Evolutionary conservation across 2,888 invertebrate genomes (phyloP).

Genomic region (Cynaeus angustus): DNA sequence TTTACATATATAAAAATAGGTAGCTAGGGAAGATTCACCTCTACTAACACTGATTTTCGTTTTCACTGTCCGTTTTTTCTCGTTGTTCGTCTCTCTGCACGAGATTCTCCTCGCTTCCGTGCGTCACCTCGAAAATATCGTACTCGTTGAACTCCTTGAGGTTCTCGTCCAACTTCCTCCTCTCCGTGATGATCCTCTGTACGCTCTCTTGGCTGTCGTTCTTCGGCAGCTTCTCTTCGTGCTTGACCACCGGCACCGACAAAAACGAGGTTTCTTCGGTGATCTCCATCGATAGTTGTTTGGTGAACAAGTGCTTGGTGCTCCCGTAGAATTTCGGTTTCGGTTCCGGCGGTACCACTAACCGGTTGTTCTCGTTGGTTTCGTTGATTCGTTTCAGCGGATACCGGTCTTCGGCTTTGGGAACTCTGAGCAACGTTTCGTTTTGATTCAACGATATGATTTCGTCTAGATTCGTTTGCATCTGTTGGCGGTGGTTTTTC

Average conservation of each 20-base stretch:
- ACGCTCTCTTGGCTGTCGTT: conserved; percentile 73
- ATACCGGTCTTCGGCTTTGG: conserved; percentile 60
- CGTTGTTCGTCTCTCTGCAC: conserved; percentile 54
- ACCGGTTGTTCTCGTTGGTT: conserved; percentile 59
- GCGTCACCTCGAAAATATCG: conserved; percentile 68
- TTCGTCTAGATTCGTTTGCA: conserved; percentile 64
- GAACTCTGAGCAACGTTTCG: conserved; percentile 55
- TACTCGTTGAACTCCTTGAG: conserved; percentile 66
- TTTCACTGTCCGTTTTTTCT: conserved; percentile 49
- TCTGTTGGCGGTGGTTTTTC: conserved; percentile 61
- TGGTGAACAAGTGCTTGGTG: conserved; percentile 75
- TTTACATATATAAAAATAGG: conserved; percentile 59
- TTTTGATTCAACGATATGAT: conserved; percentile 61
- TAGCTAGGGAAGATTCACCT: conserved; percentile 45
- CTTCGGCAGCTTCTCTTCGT: conserved; percentile 57
- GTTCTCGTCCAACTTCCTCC: conserved; percentile 75
- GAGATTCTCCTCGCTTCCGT: conserved; percentile 63
- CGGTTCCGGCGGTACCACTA: conserved; percentile 64
- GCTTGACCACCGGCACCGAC: neutral
- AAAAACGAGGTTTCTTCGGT: conserved; percentile 74
- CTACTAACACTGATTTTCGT: conserved; percentile 36
- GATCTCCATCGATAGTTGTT: conserved; percentile 75
- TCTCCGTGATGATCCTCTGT: conserved; percentile 77
- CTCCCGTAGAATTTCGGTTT: conserved; percentile 71
- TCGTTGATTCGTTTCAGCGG: conserved; percentile 63